Base-by-base conservation (phyloP, 2,797 vertebrate species). In the Argya squamiceps region DNA sequence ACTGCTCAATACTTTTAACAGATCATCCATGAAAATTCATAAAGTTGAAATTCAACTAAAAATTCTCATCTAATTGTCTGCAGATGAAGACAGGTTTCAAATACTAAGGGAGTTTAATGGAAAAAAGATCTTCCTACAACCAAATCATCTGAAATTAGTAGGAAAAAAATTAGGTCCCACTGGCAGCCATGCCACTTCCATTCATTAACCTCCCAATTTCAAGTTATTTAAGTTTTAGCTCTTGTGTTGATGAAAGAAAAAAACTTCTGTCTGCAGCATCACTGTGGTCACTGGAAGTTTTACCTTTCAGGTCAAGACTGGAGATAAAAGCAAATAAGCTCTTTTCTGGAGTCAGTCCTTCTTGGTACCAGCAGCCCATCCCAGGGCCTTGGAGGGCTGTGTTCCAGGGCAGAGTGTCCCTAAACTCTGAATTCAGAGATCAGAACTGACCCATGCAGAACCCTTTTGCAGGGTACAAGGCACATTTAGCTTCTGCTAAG, bases 71-170 rank as follows among this genome's bases (percentile, higher is more conserved):
- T 94, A 90, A 87, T 82, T 90, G 81, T 56, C 64, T 70, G 36
- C 81, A 96, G 55, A 53, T 78, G 34, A 68, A 95, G 73, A 85
- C 55, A 80, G 34, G 52, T 64, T 59, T 94, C 55, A 96, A 65
- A 36, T 12, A 81, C 26, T 69, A 79, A 65, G 13, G 85, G 23
- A 86, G 16, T 18, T 82, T 84, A 89, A 96, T 46, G 26, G 44
- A 63, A 76, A 73, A 92, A 41, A 90, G 12, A 94, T 70, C 46
- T 43, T 90, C 47, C 53, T 75, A 87, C 37, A 62, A 89, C 14
- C 39, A 90, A 68, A 81, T 4, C 26, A 10, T 34, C 56, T 76
- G 37, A 91, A 78, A 73, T 77, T 56, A 69, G n/a, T 12, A 90
- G 79, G 26, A 43, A 84, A 89, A 83, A 81, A 78, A 41, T 21